Evolutionary conservation across 2,888 invertebrate genomes (phyloP).

Genomic region (Oscheius myriophilus): DNA sequence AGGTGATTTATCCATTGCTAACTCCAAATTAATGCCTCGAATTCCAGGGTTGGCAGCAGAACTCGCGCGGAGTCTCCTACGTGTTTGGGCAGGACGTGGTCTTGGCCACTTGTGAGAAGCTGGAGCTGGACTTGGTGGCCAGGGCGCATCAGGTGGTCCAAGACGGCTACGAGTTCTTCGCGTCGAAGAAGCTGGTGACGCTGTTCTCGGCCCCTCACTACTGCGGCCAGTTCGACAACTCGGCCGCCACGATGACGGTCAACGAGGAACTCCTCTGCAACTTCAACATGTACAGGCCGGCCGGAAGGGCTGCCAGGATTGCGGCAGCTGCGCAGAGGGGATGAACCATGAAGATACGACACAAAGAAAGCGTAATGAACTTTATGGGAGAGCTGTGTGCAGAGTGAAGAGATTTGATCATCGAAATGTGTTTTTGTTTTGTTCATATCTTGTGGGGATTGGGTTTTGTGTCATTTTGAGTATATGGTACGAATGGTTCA

Average conservation of each 20-base stretch:
- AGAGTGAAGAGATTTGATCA: too few relatives aligned
- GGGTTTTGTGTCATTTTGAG: too few relatives aligned
- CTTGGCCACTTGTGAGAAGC: slow-evolving; percentile 73
- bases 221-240: slow-evolving; percentile 64
- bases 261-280: slow-evolving; percentile 61
- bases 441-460: too few relatives aligned
- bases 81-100: slow-evolving; percentile 76
- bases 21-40: too few relatives aligned
- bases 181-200: slow-evolving; percentile 57
- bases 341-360: background rate
- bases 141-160: slow-evolving; percentile 73
- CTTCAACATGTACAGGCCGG: slow-evolving; percentile 61
- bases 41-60: slow-evolving; percentile 52
- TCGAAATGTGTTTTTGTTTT: too few relatives aligned
- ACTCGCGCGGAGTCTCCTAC: slow-evolving; percentile 75
- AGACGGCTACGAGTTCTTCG: slow-evolving; percentile 76
- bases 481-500: too few relatives aligned
- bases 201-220: slow-evolving; percentile 64
- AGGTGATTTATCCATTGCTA: slow-evolving; percentile 57
- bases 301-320: slow-evolving; percentile 36
- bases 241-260: slow-evolving; percentile 62
- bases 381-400: too few relatives aligned
- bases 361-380: too few relatives aligned
- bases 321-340: slow-evolving; percentile 4
- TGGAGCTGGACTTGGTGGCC: slow-evolving; percentile 75